Base-by-base conservation (phyloP, 2,797 vertebrate genomes). In the Bovichtus variegatus region DNA sequence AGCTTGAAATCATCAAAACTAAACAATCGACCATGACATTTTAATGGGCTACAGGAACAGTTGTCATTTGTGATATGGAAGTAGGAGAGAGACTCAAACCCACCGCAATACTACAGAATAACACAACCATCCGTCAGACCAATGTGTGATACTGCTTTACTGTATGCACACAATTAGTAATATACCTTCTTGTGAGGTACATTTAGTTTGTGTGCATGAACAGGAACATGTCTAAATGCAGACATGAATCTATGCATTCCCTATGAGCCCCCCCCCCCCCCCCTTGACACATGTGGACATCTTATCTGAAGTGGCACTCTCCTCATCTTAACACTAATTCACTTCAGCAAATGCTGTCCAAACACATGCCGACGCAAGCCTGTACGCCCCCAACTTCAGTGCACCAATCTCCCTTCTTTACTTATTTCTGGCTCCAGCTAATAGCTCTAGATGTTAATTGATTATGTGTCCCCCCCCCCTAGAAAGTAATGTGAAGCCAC, bases 371-470 rank as follows among this genome's bases (percentile, higher is more conserved):
- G 21, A 68, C 29, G 38, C 49, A 9, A 61, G 41, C 67, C 59
- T 69, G 19, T 41, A 61, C 59, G 46, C 40, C 71, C 71, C 29
- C 51, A 51, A 63, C 70, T 54, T 51, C 31, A 65, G 51, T 58
- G 40, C 62, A 65, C 2, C 0, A 19, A 49, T 61, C 63, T 67
- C 43, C 21, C 49, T 65, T 61, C 59, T 68, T 47, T 51, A 47
- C 58, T 27, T 49, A 71, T 80, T 74, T 84, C 55, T 72, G 65
- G 60, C 74, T 71, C 71, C 47, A 31, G 25, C 46, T 62, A 54
- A 83, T 44, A 74, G 70, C 78, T 73, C 61, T n/a, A 53, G 76
- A 75, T 82, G 49, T 74, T 60, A 81, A 89, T 77, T 78, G 79
- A 90, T 89, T 71, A 65, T 43, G 23, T 72, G 71, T 63, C 68